Conservation (phyloP, 2,113 vertebrate species). For the Phyllostomus discolor region DNA sequence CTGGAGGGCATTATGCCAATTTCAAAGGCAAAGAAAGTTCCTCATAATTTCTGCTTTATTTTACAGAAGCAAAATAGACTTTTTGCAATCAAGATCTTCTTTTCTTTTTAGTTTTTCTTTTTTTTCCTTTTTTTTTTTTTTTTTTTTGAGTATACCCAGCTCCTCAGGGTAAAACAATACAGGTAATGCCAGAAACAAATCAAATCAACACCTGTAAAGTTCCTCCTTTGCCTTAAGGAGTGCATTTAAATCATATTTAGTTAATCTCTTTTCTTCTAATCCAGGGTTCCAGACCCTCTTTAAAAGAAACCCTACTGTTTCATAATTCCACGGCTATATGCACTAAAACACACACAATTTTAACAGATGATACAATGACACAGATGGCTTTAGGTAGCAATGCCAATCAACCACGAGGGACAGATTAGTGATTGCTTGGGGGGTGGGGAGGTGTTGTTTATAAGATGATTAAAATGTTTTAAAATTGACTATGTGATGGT, state of each 20-base stretch:
- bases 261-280: background rate
- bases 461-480: background rate
- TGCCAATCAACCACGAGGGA: background rate
- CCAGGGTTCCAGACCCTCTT: constrained; percentile 5
- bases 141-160: background rate
- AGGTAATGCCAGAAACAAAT: background rate
- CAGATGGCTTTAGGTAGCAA: background rate
- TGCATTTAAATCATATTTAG: background rate
- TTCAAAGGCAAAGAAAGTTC: constrained; percentile 58
- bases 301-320: background rate
- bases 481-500: background rate
- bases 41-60: constrained; percentile 47
- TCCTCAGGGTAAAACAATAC: constrained; percentile 10
- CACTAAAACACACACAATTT: background rate
- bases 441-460: background rate
- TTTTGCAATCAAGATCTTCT: background rate
- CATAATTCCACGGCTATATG: background rate
- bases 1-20: constrained; percentile 55
- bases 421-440: background rate
- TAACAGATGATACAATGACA: constrained; percentile 2
- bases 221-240: background rate
- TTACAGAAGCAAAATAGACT: constrained; percentile 45
- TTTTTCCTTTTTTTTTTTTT: background rate
- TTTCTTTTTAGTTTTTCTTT: background rate
- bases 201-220: background rate